These are phyloP conservation scores for Macroramphosus scolopax DNA, from an alignment of 2,797 vertebrate genomes.

Conservation along the genomic window DNA sequence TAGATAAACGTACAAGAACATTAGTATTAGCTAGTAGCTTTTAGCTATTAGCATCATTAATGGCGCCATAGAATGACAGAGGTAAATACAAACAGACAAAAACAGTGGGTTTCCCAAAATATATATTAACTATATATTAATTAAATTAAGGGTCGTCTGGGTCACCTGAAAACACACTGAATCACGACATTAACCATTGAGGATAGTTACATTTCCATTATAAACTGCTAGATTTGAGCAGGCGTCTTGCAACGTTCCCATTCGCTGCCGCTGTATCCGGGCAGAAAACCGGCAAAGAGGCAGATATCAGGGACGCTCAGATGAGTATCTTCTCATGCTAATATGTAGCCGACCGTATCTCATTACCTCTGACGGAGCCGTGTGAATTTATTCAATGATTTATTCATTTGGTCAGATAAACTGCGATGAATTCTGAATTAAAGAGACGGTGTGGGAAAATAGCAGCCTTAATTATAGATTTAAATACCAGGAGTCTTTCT, in stretches of 20 bases:
- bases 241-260: constrained; percentile 31
- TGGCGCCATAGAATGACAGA: too few species aligned
- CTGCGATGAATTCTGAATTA: constrained; percentile 11
- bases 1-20: too few species aligned
- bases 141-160: too few species aligned
- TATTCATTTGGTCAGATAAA: constrained; percentile 38
- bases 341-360: constrained; percentile 43
- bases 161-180: too few species aligned
- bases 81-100: too few species aligned
- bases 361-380: constrained; percentile 38
- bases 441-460: constrained; percentile 2
- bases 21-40: too few species aligned
- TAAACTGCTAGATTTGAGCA: constrained; percentile 25
- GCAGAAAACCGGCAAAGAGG: constrained; percentile 51
- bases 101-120: too few species aligned
- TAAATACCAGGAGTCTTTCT: background rate
- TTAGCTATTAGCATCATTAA: too few species aligned
- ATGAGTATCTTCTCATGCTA: constrained; percentile 53
- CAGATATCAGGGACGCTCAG: constrained; percentile 32
- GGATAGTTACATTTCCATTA: constrained; percentile 19
- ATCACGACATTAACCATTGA: constrained; percentile 29
- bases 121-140: too few species aligned
- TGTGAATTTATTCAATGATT: constrained; percentile 42
- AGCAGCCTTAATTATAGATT: constrained; percentile 3
- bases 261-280: constrained; percentile 50